Base-by-base conservation (phyloP, 2,797 vertebrate species). In the Neomorphus geoffroyi region DNA sequence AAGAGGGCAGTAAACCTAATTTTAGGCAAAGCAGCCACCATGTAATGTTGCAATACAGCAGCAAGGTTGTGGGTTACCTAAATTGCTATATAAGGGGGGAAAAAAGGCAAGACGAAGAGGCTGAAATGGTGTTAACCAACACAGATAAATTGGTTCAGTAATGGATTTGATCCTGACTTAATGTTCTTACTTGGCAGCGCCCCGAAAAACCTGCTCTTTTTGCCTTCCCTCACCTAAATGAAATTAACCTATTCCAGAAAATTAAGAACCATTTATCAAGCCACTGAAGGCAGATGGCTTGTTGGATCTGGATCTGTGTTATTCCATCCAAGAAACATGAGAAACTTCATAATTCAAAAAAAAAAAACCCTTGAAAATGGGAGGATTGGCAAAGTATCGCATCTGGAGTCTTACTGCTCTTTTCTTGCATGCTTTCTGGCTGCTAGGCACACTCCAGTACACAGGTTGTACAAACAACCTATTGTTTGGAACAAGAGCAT, bases 201-300 rank as follows among this genome's bases (percentile, higher is more conserved):
- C 70, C 56, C 1, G 6, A 89, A 88, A 92, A 92, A 54, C 22
- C 41, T 89, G 37, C 3, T 64, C 35, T 90, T 80, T 95, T 71
- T 86, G 41, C 46, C 61, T 75, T 87, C 66, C 22, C 58, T 86
- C 51, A 80, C 43, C 72, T 54, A 92, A 96, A 95, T 80, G n/a
- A 93, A 92, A 92, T 91, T 93, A 91, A 93, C 69, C 65, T 74
- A 37, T 90, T 94, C 69, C 81, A 75, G 65, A 96, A 89, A 91
- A 94, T 93, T 81, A 94, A 67, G 88, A 88, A 60, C 56, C 90
- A 93, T 96, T 95, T 92, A 82, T 90, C 93, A 95, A 53, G 60
- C 53, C 80, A 89, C 33, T 80, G 92, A 91, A 87, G 62, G 86
- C 61, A 54, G 53, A 65, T 45, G 82, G 56, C 27, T 77, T 77